A percentile compares a stretch with the other conserved stretches of the same genome.
phyloP scores from a whole-genome alignment of 2,113 vertebrate species.

The Aix galericulata region DNA sequence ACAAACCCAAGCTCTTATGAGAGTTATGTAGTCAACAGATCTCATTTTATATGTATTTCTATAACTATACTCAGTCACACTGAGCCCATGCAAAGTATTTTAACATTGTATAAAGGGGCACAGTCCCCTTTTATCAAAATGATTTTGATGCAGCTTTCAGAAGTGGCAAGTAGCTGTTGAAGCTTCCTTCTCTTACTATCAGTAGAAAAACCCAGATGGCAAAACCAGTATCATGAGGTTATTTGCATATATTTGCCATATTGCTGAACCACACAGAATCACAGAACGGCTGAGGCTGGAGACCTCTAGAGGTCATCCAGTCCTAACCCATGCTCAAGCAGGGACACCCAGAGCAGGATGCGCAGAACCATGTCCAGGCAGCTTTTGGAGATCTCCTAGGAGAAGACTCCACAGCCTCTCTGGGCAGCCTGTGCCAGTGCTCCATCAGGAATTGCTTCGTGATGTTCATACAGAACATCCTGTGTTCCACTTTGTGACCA shows the following conservation, averaged over 20 bases:
- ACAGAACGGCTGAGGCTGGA: not conserved
- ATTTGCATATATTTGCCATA: not conserved
- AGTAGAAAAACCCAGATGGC: too few relatives aligned
- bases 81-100: not conserved
- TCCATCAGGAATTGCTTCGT: not conserved
- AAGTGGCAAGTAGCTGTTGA: not conserved
- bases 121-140: not conserved
- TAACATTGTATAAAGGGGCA: not conserved
- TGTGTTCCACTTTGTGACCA: not conserved
- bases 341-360: not conserved
- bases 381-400: not conserved
- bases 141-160: not conserved
- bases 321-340: not conserved
- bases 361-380: not conserved
- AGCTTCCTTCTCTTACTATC: not conserved
- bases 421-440: not conserved
- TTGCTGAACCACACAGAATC: not conserved
- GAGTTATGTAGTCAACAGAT: not conserved
- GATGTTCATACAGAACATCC: not conserved
- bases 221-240: not conserved
- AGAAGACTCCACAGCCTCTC: not conserved
- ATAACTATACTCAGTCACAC: not conserved
- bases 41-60: not conserved
- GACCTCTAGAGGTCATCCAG: not conserved
- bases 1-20: not conserved